phyloP scores from a whole-genome alignment of 2,113 vertebrate genomes.

The Gambusia holbrooki region DNA sequence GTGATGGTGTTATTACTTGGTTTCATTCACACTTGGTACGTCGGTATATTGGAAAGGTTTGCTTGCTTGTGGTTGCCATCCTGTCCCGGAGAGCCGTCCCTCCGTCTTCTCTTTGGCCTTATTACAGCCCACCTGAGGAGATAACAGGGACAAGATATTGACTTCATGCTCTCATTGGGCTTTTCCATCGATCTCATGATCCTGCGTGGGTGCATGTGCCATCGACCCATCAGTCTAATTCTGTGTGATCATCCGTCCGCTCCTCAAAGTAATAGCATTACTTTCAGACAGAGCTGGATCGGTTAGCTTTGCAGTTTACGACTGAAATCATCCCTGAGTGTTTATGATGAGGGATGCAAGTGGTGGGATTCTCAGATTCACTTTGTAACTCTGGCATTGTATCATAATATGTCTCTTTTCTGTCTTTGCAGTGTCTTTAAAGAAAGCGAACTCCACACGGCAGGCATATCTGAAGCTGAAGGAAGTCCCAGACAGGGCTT shows the following conservation, averaged over 20 bases:
- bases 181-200: constrained; percentile 60
- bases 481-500: constrained; percentile 84
- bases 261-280: constrained; percentile 63
- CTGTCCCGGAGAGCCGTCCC: constrained; percentile 17
- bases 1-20: constrained; percentile 55
- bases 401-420: not conserved
- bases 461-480: constrained; percentile 87
- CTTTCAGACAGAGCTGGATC: constrained; percentile 50
- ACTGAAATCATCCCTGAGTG: constrained; percentile 29
- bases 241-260: constrained; percentile 18
- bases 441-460: not conserved
- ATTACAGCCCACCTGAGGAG: constrained; percentile 70
- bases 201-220: constrained; percentile 27
- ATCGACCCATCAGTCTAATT: constrained; percentile 61
- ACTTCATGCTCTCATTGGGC: constrained; percentile 61
- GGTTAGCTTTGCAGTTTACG: constrained; percentile 39
- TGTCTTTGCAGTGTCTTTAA: not conserved
- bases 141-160: constrained; percentile 69
- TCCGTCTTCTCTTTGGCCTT: constrained; percentile 53
- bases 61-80: constrained; percentile 43
- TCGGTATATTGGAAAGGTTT: constrained; percentile 49
- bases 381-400: not conserved
- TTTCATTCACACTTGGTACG: constrained; percentile 55
- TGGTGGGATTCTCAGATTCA: not conserved
- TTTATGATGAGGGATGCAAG: constrained; percentile 33